These are phyloP conservation scores for Akabosia matsudoensis DNA, from an alignment of 1,140 invertebrate species.

Conservation along the genomic window DNA sequence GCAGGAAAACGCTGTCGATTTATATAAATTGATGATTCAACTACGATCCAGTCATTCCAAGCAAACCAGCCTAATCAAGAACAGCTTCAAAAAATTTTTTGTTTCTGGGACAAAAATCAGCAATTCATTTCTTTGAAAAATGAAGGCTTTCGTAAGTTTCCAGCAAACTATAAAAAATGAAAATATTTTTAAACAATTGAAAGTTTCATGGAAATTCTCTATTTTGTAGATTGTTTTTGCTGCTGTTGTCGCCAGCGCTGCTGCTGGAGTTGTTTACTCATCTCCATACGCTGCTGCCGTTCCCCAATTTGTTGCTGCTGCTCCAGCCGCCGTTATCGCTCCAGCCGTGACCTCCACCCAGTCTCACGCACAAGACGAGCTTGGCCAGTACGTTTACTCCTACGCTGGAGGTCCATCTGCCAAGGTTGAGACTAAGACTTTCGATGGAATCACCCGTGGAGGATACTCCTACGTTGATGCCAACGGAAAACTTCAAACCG, in stretches of 20 bases:
- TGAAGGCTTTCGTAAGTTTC: background rate
- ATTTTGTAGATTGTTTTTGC: conserved; percentile 4
- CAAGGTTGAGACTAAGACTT: conserved; percentile 62
- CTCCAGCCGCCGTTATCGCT: conserved; percentile 26
- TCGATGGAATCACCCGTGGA: conserved; percentile 65
- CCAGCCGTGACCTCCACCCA: conserved; percentile 47
- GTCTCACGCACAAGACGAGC: conserved; percentile 58
- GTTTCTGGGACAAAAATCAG: too few species aligned
- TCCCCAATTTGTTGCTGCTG: too few species aligned
- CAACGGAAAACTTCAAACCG: conserved; percentile 55
- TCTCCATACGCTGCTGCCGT: conserved; percentile 25
- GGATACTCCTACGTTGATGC: conserved; percentile 69
- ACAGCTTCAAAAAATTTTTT: too few species aligned
- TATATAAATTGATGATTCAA: too few species aligned
- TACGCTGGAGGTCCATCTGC: conserved; percentile 64
- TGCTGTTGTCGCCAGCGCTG: conserved; percentile 2
- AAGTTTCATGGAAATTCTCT: background rate
- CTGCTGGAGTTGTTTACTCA: background rate
- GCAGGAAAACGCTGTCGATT: too few species aligned
- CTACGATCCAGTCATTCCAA: too few species aligned
- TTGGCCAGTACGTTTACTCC: conserved; percentile 64
- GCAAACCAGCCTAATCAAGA: too few species aligned
- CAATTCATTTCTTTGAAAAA: too few species aligned
- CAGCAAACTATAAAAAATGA: too few species aligned
- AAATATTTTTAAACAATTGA: background rate